phyloP scores from a whole-genome alignment of 2,797 vertebrate genomes.

The Sphenodon punctatus region DNA sequence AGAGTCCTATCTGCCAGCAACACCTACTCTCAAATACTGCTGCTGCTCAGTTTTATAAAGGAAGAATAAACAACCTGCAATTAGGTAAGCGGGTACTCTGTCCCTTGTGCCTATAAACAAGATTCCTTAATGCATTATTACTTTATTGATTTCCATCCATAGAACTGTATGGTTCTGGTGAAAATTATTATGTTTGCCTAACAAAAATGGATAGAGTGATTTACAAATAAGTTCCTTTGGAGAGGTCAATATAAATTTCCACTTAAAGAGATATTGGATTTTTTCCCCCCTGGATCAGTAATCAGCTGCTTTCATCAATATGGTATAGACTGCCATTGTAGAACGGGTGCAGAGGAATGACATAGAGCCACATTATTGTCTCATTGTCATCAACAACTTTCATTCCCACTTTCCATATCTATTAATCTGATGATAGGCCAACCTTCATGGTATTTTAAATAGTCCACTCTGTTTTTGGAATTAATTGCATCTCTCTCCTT shows the following conservation, averaged over 20 bases:
- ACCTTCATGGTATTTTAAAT: too few relatives aligned
- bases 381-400: too few relatives aligned
- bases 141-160: neutral
- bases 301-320: neutral
- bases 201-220: neutral
- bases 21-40: neutral
- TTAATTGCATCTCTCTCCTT: too few relatives aligned
- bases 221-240: neutral
- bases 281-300: neutral
- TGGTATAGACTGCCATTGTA: neutral
- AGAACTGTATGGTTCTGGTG: neutral
- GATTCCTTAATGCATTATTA: neutral
- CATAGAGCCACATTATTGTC: too few relatives aligned
- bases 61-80: neutral
- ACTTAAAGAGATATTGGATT: neutral
- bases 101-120: neutral
- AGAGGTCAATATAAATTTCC: neutral
- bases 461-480: too few relatives aligned
- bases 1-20: neutral
- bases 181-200: neutral
- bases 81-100: neutral
- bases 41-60: neutral
- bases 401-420: too few relatives aligned
- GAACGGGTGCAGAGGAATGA: neutral
- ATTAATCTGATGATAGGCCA: too few relatives aligned